Percentiles rank a stretch among this genome's conserved stretches.
These are phyloP conservation scores for Diachasmimorpha longicaudata DNA, from an alignment of 1,140 invertebrate genomes.

Conservation along the genomic window DNA sequence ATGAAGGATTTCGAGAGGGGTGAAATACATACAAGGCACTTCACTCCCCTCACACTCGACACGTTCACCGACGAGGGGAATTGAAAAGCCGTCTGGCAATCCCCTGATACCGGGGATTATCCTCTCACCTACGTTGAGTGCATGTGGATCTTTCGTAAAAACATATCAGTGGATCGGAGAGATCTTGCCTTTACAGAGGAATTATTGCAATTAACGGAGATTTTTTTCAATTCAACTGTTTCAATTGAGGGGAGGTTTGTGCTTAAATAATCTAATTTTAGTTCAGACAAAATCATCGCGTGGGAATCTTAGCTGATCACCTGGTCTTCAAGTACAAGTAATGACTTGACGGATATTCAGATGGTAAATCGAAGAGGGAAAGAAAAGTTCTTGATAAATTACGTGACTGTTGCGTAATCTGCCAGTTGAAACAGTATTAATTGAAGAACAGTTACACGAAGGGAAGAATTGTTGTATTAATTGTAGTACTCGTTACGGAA, in stretches of 20 bases:
- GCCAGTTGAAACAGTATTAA: no score
- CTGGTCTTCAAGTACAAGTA: no score
- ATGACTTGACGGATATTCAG: no score
- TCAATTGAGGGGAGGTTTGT: background rate
- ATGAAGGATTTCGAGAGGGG: conserved; percentile 23
- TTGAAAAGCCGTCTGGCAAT: conserved; percentile 60
- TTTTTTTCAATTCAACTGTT: background rate
- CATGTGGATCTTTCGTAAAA: background rate
- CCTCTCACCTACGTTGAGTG: conserved; percentile 24
- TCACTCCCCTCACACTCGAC: conserved; percentile 49
- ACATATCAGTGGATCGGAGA: background rate
- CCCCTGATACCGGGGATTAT: conserved; percentile 50
- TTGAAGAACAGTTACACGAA: no score
- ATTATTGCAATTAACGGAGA: conserved; percentile 16
- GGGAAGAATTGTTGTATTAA: no score
- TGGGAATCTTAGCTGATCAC: no score
- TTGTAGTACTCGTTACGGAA: no score
- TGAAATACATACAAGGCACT: conserved; percentile 21
- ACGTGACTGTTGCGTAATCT: no score
- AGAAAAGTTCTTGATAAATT: no score
- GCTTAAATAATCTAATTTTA: no score
- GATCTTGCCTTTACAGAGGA: background rate
- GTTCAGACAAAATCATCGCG: background rate
- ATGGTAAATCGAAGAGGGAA: no score
- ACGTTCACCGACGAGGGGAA: conserved; percentile 58